A percentile compares a stretch with the other conserved stretches of the same genome.
Conservation (phyloP, 2,797 vertebrate species). For the Squalus acanthias region DNA sequence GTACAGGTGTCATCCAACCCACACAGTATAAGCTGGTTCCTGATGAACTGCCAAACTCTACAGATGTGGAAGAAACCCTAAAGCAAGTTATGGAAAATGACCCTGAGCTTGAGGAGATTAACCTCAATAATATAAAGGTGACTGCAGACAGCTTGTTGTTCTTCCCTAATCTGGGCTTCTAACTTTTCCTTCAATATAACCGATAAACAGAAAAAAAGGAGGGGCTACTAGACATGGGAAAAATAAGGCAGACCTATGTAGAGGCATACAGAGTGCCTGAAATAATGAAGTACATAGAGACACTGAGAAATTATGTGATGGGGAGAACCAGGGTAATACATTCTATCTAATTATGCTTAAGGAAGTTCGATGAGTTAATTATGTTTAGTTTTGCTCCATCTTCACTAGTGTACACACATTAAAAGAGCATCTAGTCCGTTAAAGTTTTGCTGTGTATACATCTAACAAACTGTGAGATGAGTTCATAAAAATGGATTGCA, state of each 20-base stretch:
- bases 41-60: conserved; percentile 89
- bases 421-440: neutral
- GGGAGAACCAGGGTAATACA: neutral
- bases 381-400: neutral
- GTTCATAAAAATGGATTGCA: neutral
- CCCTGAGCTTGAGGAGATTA: conserved; percentile 84
- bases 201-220: neutral
- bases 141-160: neutral
- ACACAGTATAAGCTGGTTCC: conserved; percentile 93
- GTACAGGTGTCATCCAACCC: conserved; percentile 80
- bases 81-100: conserved; percentile 79
- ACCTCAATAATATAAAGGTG: conserved; percentile 97
- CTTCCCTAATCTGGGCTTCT: neutral
- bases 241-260: neutral
- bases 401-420: neutral
- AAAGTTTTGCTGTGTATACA: neutral
- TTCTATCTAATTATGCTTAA: neutral
- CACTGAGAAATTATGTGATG: neutral
- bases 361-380: neutral
- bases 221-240: neutral
- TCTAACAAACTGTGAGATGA: neutral
- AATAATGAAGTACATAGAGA: neutral
- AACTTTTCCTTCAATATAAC: neutral
- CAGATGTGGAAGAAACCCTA: conserved; percentile 85
- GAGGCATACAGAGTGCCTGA: neutral